phyloP scores from a whole-genome alignment of 2,888 invertebrate species.

The Lycia hirtaria region DNA sequence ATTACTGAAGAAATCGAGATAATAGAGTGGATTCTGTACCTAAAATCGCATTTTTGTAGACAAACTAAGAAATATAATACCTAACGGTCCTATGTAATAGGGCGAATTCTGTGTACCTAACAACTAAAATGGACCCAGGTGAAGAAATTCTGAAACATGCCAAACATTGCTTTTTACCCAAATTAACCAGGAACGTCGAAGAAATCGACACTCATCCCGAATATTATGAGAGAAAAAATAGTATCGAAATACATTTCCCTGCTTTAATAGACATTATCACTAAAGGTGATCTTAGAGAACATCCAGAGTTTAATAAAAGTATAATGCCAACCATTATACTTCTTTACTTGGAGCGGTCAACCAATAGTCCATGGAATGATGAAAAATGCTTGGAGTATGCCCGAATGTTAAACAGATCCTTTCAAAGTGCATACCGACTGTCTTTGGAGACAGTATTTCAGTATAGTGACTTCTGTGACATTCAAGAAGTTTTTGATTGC shows the following conservation, averaged over 20 bases:
- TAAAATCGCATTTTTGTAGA: no score
- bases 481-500: conserved; percentile 67
- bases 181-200: conserved; percentile 61
- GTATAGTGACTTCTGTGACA: conserved; percentile 48
- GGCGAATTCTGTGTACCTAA: no score
- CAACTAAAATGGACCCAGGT: conserved; percentile 38
- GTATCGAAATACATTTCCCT: conserved; percentile 52
- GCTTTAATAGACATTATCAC: conserved; percentile 52
- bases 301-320: conserved; percentile 42
- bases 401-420: conserved; percentile 54
- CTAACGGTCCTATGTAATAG: no score
- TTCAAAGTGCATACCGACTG: conserved; percentile 54
- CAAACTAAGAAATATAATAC: no score
- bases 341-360: conserved; percentile 61
- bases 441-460: conserved; percentile 54
- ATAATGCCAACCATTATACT: conserved; percentile 60
- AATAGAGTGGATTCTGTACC: no score
- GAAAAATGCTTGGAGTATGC: conserved; percentile 51
- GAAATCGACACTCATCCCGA: conserved; percentile 61
- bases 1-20: no score
- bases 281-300: conserved; percentile 49
- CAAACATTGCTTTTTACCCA: conserved; percentile 59
- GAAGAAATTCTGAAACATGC: conserved; percentile 46
- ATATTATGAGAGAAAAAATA: conserved; percentile 56
- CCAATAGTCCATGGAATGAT: conserved; percentile 61